phyloP scores from a whole-genome alignment of 2,113 vertebrate genomes.

The Peromyscus polionotus region DNA sequence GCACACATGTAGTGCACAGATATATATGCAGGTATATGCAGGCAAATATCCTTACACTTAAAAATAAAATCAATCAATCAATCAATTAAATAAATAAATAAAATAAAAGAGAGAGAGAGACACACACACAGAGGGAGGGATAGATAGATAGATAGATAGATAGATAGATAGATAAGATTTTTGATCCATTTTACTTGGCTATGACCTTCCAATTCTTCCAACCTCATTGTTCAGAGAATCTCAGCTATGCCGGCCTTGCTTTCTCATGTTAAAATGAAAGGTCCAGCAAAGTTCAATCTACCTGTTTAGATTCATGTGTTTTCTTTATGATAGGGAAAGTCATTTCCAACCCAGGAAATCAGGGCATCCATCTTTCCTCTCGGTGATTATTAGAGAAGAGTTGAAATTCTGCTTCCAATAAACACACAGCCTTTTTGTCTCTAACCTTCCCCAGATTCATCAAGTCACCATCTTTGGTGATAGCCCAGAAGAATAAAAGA shows the following conservation, averaged over 20 bases:
- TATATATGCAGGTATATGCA: not conserved
- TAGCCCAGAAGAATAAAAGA: slow-evolving; percentile 43
- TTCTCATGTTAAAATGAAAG: not conserved
- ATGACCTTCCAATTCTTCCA: not conserved
- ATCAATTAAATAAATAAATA: no score
- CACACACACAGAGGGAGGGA: not conserved
- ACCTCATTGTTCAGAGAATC: not conserved
- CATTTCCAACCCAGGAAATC: not conserved
- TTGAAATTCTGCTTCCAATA: slow-evolving; percentile 24
- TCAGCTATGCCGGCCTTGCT: not conserved
- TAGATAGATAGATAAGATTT: not conserved
- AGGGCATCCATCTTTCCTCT: not conserved
- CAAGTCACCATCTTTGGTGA: slow-evolving; percentile 21
- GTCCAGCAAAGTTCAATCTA: not conserved
- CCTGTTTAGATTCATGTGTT: not conserved
- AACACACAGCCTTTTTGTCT: not conserved
- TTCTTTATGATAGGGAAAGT: not conserved
- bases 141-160: not conserved
- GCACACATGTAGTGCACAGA: not conserved
- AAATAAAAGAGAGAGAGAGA: not conserved
- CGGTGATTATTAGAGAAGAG: slow-evolving; percentile 4
- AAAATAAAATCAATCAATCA: not conserved
- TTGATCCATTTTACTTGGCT: not conserved
- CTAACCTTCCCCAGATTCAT: not conserved
- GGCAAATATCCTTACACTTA: not conserved